Evolutionary conservation across 2,888 invertebrate genomes (phyloP).

Genomic region (Mythimna impura): DNA sequence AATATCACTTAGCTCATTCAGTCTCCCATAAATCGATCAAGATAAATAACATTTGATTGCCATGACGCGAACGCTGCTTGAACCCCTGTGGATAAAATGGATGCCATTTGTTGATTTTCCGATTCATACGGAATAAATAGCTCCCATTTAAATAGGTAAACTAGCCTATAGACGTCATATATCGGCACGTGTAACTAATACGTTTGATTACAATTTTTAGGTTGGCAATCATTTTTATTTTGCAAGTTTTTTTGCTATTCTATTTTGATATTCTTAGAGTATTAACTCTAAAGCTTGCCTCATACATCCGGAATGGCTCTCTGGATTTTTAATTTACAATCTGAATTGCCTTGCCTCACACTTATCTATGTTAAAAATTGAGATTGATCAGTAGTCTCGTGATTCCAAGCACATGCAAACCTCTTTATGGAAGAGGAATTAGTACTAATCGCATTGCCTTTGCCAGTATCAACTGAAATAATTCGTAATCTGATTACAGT

Average conservation of each 20-base stretch:
- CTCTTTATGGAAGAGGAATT: too few relatives aligned
- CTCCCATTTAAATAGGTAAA: slow-evolving; percentile 41
- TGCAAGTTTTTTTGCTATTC: neutral
- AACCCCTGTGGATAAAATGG: slow-evolving; percentile 64
- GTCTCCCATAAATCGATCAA: slow-evolving; percentile 31
- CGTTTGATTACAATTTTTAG: slow-evolving; percentile 1
- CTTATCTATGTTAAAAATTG: too few relatives aligned
- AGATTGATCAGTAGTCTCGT: too few relatives aligned
- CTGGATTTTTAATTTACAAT: too few relatives aligned
- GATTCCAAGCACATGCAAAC: too few relatives aligned
- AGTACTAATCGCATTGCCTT: too few relatives aligned
- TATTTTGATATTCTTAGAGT: neutral
- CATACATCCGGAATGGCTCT: too few relatives aligned
- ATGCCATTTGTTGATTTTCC: slow-evolving; percentile 58
- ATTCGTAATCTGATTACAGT: too few relatives aligned
- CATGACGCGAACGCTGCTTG: slow-evolving; percentile 39
- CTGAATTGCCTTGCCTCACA: too few relatives aligned
- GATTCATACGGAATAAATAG: slow-evolving; percentile 59
- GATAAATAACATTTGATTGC: slow-evolving; percentile 51
- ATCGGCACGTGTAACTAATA: slow-evolving; percentile 46
- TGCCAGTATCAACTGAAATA: too few relatives aligned
- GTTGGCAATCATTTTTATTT: neutral
- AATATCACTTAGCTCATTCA: slow-evolving; percentile 35
- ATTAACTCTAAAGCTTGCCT: neutral
- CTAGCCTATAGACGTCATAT: slow-evolving; percentile 6